These are phyloP conservation scores for Bubo blakistoni DNA, from an alignment of 2,113 vertebrate species.

Conservation along the genomic window DNA sequence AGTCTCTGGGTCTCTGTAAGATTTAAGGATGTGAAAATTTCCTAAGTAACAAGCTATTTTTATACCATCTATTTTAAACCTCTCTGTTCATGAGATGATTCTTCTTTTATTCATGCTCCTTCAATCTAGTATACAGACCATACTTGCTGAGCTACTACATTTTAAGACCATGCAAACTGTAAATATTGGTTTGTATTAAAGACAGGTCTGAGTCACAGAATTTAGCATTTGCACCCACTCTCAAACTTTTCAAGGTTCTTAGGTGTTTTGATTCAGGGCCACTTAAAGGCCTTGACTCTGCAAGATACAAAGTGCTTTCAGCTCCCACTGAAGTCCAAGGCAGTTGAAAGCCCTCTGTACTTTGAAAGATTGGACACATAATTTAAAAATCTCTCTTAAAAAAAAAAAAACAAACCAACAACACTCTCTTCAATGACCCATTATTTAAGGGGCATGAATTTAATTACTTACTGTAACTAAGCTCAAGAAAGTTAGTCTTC, in stretches of 20 bases:
- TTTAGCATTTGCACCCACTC: background rate
- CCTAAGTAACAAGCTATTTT: slow-evolving; percentile 63
- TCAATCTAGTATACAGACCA: slow-evolving; percentile 6
- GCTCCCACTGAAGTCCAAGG: background rate
- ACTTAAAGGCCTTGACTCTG: background rate
- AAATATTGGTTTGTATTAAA: slow-evolving; percentile 25
- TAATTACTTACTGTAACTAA: slow-evolving; percentile 68
- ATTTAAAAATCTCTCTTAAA: slow-evolving; percentile 33
- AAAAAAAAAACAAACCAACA: background rate
- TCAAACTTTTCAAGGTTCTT: background rate
- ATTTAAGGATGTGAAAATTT: slow-evolving; percentile 43
- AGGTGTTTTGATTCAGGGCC: background rate
- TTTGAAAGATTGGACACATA: slow-evolving; percentile 37
- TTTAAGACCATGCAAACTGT: background rate
- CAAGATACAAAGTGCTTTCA: background rate
- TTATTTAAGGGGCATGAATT: slow-evolving; percentile 59
- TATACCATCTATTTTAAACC: slow-evolving; percentile 58
- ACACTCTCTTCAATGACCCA: slow-evolving; percentile 51
- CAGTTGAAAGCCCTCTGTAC: background rate
- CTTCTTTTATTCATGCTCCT: slow-evolving; percentile 42
- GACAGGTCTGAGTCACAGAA: background rate
- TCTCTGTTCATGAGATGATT: slow-evolving; percentile 31
- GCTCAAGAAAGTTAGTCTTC: slow-evolving; percentile 58
- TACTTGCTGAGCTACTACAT: background rate
- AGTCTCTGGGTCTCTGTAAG: background rate